phyloP scores from a whole-genome alignment of 2,797 vertebrate species.

The Adelosebastes latens region DNA sequence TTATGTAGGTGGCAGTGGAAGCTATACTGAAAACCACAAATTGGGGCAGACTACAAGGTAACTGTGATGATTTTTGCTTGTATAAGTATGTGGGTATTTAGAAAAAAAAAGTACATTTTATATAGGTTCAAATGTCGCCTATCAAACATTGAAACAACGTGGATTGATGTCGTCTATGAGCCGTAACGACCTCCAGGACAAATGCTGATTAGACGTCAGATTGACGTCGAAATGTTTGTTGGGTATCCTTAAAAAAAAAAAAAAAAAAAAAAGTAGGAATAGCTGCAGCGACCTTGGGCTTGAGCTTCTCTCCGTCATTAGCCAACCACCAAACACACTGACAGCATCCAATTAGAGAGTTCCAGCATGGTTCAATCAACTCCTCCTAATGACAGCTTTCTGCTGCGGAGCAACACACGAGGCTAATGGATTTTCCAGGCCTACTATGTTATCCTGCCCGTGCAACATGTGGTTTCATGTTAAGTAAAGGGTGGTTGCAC shows the following conservation, averaged over 20 bases:
- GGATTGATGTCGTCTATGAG: no score
- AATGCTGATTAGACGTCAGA: no score
- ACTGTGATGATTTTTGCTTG: no score
- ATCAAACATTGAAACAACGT: no score
- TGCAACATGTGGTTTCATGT: slow-evolving; percentile 68
- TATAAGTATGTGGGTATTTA: no score
- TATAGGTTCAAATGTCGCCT: no score
- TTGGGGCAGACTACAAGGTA: no score
- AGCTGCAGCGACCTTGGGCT: slow-evolving; percentile 40
- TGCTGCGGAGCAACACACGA: slow-evolving; percentile 43
- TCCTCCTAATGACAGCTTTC: slow-evolving; percentile 59
- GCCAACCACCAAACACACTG: slow-evolving; percentile 53
- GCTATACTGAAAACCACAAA: no score
- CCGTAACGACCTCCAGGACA: no score
- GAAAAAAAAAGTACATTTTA: no score
- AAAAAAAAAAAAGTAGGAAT: slow-evolving; percentile 12
- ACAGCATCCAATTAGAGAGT: slow-evolving; percentile 60
- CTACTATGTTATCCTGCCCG: slow-evolving; percentile 32
- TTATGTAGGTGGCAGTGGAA: no score
- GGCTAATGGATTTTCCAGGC: slow-evolving; percentile 69
- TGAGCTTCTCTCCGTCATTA: slow-evolving; percentile 54
- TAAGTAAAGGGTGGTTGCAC: slow-evolving; percentile 49
- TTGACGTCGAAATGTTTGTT: no score
- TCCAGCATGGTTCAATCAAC: slow-evolving; percentile 50
- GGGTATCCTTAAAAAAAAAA: neutral